phyloP scores from a whole-genome alignment of 2,888 invertebrate genomes.

The Plebejus anna region DNA sequence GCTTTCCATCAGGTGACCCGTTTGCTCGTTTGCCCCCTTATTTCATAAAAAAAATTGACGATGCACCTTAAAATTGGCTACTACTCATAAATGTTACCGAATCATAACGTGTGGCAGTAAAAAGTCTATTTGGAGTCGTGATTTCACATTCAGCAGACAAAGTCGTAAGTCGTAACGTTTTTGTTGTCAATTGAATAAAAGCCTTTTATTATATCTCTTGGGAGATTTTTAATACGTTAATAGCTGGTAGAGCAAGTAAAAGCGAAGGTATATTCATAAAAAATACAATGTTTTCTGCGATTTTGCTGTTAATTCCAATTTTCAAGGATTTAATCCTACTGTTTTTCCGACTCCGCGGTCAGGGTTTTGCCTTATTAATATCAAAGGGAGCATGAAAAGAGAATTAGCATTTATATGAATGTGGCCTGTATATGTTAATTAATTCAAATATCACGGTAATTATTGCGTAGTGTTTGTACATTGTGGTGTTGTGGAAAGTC shows the following conservation, averaged over 20 bases:
- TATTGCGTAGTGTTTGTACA: constrained; percentile 7
- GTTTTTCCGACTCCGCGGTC: neutral
- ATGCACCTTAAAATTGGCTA: neutral
- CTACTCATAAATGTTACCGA: neutral
- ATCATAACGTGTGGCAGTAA: neutral
- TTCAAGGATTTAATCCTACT: neutral
- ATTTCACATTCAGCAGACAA: neutral
- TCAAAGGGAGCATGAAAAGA: neutral
- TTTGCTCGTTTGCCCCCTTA: too few relatives aligned
- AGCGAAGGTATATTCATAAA: neutral
- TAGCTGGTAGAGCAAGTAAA: neutral
- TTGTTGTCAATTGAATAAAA: constrained; percentile 14
- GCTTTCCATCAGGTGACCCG: too few relatives aligned
- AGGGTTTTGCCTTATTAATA: neutral
- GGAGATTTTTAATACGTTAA: neutral
- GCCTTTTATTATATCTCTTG: neutral
- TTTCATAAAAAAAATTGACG: neutral
- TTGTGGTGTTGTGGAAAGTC: neutral
- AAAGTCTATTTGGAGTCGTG: neutral
- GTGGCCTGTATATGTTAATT: constrained; percentile 1
- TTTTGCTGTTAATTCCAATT: neutral
- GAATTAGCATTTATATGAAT: neutral
- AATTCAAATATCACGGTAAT: constrained; percentile 4
- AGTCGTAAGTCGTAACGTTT: neutral
- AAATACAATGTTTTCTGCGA: neutral